phyloP scores from a whole-genome alignment of 2,888 invertebrate genomes.

The Ecdyonurus torrentis region DNA sequence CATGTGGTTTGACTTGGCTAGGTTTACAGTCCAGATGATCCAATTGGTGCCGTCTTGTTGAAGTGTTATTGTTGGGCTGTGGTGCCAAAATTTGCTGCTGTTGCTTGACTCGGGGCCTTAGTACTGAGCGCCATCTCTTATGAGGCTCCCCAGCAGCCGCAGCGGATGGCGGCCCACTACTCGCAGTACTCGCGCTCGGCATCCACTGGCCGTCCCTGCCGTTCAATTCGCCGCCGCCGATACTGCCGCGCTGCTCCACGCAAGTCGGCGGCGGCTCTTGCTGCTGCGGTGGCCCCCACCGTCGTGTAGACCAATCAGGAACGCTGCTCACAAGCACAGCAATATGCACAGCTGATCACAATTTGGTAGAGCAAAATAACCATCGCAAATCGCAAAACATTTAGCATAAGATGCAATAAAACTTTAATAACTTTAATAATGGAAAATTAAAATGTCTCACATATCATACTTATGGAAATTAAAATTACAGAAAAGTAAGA shows the following conservation, averaged over 20 bases:
- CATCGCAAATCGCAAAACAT: background rate
- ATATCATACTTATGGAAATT: too few species aligned
- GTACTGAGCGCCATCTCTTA: background rate
- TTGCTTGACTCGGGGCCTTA: background rate
- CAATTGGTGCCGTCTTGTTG: background rate
- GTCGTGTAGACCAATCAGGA: background rate
- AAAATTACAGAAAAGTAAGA: too few species aligned
- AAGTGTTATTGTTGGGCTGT: background rate
- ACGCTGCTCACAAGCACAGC: background rate
- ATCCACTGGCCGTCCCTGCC: background rate
- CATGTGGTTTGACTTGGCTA: background rate
- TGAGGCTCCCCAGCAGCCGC: background rate
- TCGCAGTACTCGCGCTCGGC: background rate
- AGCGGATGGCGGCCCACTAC: background rate
- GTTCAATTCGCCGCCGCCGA: background rate
- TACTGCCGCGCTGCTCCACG: background rate
- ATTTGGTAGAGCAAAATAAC: background rate
- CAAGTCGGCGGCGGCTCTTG: background rate
- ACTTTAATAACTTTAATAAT: too few species aligned
- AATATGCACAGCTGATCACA: background rate
- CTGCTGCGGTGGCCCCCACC: background rate
- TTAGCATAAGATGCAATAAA: background rate
- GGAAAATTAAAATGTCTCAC: too few species aligned
- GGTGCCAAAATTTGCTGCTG: background rate
- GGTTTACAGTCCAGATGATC: background rate